Evolutionary conservation across 2,888 invertebrate species (phyloP).

Genomic region (Molorchus minor): DNA sequence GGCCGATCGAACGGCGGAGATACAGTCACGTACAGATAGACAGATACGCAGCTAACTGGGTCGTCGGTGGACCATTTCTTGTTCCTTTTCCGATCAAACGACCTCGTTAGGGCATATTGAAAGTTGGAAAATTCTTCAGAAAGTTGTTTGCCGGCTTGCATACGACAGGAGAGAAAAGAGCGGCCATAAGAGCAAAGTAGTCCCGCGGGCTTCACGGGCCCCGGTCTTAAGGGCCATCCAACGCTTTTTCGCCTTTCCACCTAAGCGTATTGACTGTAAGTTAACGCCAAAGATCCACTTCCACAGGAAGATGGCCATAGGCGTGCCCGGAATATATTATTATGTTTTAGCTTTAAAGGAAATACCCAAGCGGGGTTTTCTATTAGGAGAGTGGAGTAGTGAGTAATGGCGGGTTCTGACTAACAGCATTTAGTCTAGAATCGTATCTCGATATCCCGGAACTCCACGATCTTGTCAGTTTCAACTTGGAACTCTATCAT

Average conservation of each 20-base stretch:
- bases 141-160: constrained; percentile 27
- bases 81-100: constrained; percentile 22
- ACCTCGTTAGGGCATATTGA: constrained; percentile 29
- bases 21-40: constrained; percentile 11
- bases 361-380: too few relatives aligned
- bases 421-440: too few relatives aligned
- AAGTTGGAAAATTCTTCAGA: constrained; percentile 24
- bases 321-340: neutral
- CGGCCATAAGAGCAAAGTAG: constrained; percentile 39
- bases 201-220: constrained; percentile 30
- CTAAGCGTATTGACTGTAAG: constrained; percentile 15
- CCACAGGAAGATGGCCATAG: neutral
- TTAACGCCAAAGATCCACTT: constrained; percentile 3
- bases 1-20: neutral
- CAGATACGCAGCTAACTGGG: constrained; percentile 1
- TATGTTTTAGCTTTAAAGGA: too few relatives aligned
- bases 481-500: too few relatives aligned
- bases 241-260: constrained; percentile 22
- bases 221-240: constrained; percentile 16
- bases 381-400: too few relatives aligned
- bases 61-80: constrained; percentile 10
- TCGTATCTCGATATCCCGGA: too few relatives aligned
- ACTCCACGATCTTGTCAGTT: too few relatives aligned
- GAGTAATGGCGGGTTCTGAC: too few relatives aligned
- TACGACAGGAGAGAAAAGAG: constrained; percentile 25